These are phyloP conservation scores for Lordiphosa andalusiaca DNA, from an alignment of 2,888 invertebrate genomes.

Conservation along the genomic window DNA sequence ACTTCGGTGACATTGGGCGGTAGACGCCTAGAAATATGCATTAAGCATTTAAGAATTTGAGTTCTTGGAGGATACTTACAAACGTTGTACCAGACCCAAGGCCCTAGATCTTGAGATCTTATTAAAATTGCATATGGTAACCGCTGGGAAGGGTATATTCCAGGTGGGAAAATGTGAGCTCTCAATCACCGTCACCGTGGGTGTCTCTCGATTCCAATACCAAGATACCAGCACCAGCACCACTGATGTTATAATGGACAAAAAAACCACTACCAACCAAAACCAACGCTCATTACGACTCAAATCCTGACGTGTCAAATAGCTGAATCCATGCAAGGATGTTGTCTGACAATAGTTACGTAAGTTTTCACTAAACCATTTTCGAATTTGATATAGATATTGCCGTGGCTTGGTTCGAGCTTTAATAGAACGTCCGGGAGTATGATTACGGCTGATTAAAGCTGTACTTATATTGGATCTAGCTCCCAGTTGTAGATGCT, in stretches of 20 bases:
- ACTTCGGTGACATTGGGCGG: constrained; percentile 71
- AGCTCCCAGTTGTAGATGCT: constrained; percentile 19
- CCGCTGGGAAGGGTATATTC: constrained; percentile 83
- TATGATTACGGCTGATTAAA: not conserved
- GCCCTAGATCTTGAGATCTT: constrained; percentile 81
- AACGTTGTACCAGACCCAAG: constrained; percentile 70
- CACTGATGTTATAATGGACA: constrained; percentile 82
- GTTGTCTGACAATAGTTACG: constrained; percentile 85
- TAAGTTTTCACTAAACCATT: constrained; percentile 75
- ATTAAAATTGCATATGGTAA: constrained; percentile 83
- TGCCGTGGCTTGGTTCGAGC: not conserved
- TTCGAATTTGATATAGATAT: constrained; percentile 31
- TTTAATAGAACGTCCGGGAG: not conserved
- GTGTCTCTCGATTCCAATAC: constrained; percentile 83
- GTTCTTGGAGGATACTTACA: constrained; percentile 78
- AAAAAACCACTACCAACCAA: constrained; percentile 83
- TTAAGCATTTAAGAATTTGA: not conserved
- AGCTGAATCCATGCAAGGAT: constrained; percentile 86
- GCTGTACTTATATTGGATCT: constrained; percentile 4
- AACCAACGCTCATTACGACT: constrained; percentile 81
- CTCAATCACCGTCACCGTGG: constrained; percentile 83
- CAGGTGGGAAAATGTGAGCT: constrained; percentile 83
- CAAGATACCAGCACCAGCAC: constrained; percentile 83
- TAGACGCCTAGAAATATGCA: constrained; percentile 55
- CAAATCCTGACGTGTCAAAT: constrained; percentile 84